Percentiles rank a stretch among this genome's conserved stretches.
phyloP scores from a whole-genome alignment of 2,888 invertebrate genomes.

The Melieria picta region DNA sequence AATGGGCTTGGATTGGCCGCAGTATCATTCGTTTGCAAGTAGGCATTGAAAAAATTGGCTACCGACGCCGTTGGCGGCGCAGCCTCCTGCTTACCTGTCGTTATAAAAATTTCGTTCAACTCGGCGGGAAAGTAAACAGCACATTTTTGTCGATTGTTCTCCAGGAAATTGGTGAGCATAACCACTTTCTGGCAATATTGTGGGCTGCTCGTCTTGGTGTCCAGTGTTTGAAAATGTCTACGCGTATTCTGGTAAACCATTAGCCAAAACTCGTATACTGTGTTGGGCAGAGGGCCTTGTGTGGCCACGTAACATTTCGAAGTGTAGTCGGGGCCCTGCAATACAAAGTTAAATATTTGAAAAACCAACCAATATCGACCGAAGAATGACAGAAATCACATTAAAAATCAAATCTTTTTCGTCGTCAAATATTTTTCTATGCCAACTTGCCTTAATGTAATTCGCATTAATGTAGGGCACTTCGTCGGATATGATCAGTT shows the following conservation, averaged over 20 bases:
- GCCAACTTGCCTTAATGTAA: constrained; percentile 79
- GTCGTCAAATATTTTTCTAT: not conserved
- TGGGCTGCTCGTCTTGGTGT: constrained; percentile 54
- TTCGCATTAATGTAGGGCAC: constrained; percentile 91
- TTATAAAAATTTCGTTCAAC: constrained; percentile 67
- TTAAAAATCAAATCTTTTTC: not conserved
- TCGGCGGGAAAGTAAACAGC: constrained; percentile 85
- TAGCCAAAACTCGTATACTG: constrained; percentile 90
- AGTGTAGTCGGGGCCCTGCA: constrained; percentile 89
- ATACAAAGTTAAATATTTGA: constrained; percentile 33
- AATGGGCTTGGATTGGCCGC: constrained; percentile 7
- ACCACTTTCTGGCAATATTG: constrained; percentile 74
- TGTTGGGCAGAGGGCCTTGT: constrained; percentile 91
- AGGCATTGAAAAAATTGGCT: constrained; percentile 40
- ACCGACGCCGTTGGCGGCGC: constrained; percentile 36
- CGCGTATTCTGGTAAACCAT: constrained; percentile 76
- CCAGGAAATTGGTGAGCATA: constrained; percentile 91
- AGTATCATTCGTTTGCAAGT: constrained; percentile 34
- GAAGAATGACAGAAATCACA: not conserved
- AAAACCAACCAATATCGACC: not conserved
- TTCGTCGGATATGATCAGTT: constrained; percentile 68
- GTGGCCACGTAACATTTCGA: constrained; percentile 90
- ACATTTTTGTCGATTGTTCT: constrained; percentile 87
- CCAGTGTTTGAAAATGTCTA: constrained; percentile 56
- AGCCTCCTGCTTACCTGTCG: constrained; percentile 57